Base-by-base conservation (phyloP, 2,113 vertebrate genomes). In the Machaerirhynchus nigripectus region DNA sequence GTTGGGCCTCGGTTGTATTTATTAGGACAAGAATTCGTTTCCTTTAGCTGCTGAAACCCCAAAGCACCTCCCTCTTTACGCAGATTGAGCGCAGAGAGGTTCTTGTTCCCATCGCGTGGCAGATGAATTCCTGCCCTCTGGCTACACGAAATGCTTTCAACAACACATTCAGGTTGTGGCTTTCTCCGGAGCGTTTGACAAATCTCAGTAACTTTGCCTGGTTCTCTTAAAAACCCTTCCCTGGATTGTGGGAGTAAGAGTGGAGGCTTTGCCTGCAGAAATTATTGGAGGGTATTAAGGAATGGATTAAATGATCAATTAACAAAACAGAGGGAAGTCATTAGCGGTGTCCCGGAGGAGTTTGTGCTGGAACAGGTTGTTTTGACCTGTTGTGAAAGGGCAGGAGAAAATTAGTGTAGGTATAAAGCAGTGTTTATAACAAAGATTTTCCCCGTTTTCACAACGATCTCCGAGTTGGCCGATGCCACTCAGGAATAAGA, bases 371-470 rank as follows among this genome's bases (percentile, higher is more conserved):
- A 39, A 8, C 19, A 28, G 31, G 15, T 93, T 47, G 19, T 27
- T 67, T 31, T 67, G 60, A n/a, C 70, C 47, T 26, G 13, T 37
- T 33, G 44, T 7, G 33, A 27, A 53, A 23, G 31, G 11, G 9
- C n/a, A 28, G 70, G 26, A 76, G 27, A 55, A 68, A 83, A 80
- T 59, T 4, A 11, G 3, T 3, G 42, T 6, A 3, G 10, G 2
- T 37, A 2, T 0, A 55, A 18, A 90, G 2, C 1, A 0, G 6
- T 9, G 15, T 17, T 19, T 21, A 2, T 24, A 3, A 35, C 20
- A 15, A 5, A 59, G 26, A 26, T 65, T 60, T 61, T 82, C 13
- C 35, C 63, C 39, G 14, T 5, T 39, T 75, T 83, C 73, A 35
- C 49, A 21, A 3, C 1, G 0, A 30, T 28, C 39, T 86, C 57